Percentiles rank a stretch among this genome's conserved stretches.
phyloP scores from a whole-genome alignment of 2,888 invertebrate species.

The Ceraclea dissimilis region DNA sequence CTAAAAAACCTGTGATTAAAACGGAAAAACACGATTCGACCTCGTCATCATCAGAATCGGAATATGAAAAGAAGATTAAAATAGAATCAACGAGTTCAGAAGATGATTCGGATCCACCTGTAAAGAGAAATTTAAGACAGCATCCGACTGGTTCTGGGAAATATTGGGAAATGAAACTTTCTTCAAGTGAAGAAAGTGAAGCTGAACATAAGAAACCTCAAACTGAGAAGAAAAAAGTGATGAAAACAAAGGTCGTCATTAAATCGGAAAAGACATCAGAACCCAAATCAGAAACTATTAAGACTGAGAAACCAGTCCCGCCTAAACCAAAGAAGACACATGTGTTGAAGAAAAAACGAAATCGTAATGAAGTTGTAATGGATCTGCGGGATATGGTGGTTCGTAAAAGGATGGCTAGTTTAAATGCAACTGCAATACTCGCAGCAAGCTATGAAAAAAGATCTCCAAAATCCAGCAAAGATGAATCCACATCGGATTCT shows the following conservation, averaged over 20 bases:
- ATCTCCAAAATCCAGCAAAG: slow-evolving; percentile 51
- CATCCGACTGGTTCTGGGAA: slow-evolving; percentile 74
- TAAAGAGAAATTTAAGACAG: slow-evolving; percentile 55
- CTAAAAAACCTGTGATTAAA: slow-evolving; percentile 43
- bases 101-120: slow-evolving; percentile 38
- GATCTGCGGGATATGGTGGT: slow-evolving; percentile 83
- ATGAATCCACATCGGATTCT: slow-evolving; percentile 51
- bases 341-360: slow-evolving; percentile 49
- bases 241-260: slow-evolving; percentile 32
- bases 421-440: slow-evolving; percentile 84
- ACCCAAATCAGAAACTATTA: slow-evolving; percentile 19
- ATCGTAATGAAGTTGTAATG: slow-evolving; percentile 59
- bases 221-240: slow-evolving; percentile 41
- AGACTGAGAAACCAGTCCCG: slow-evolving; percentile 34
- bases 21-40: slow-evolving; percentile 39
- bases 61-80: slow-evolving; percentile 42
- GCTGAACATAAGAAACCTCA: slow-evolving; percentile 41
- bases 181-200: slow-evolving; percentile 51
- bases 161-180: slow-evolving; percentile 75
- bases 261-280: slow-evolving; percentile 41
- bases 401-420: slow-evolving; percentile 83
- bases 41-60: slow-evolving; percentile 42
- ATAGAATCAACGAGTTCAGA: slow-evolving; percentile 47
- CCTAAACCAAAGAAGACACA: slow-evolving; percentile 28
- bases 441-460: slow-evolving; percentile 81